Percentiles rank a stretch among this genome's conserved stretches.
phyloP scores from a whole-genome alignment of 2,888 invertebrate genomes.

The Pandemis heparana region DNA sequence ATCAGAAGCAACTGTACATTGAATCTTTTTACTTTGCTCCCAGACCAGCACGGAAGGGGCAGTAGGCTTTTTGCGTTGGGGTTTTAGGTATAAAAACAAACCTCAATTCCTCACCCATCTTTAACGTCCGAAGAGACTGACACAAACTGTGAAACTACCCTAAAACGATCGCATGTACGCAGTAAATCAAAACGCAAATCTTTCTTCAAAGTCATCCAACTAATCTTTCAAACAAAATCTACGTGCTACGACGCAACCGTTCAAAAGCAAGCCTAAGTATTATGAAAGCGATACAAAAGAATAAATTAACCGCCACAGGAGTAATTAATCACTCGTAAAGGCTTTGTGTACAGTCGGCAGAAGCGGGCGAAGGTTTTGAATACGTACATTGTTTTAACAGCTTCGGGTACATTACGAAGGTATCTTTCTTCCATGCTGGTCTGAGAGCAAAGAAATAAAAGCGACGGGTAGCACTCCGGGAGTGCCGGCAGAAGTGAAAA shows the following conservation, averaged over 20 bases:
- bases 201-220: slow-evolving; percentile 2
- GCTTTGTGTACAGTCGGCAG: slow-evolving; percentile 35
- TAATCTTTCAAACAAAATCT: slow-evolving; percentile 17
- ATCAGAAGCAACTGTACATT: no score
- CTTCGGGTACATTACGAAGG: background rate
- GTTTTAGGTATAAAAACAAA: no score
- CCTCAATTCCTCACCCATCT: no score
- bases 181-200: background rate
- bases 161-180: background rate
- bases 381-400: slow-evolving; percentile 1
- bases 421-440: background rate
- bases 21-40: no score
- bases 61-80: no score
- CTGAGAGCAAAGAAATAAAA: no score
- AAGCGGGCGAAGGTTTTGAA: background rate
- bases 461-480: no score
- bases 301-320: slow-evolving; percentile 46
- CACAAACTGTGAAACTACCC: background rate
- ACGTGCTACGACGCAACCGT: slow-evolving; percentile 5
- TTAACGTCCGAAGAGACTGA: no score
- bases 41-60: no score
- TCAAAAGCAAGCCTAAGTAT: slow-evolving; percentile 11
- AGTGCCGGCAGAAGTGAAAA: no score
- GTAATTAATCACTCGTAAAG: slow-evolving; percentile 49
- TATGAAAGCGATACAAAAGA: slow-evolving; percentile 45